Percentiles rank a stretch among this genome's conserved stretches.
Conservation (phyloP, 2,113 vertebrate genomes). For the Crotalus horridus region DNA sequence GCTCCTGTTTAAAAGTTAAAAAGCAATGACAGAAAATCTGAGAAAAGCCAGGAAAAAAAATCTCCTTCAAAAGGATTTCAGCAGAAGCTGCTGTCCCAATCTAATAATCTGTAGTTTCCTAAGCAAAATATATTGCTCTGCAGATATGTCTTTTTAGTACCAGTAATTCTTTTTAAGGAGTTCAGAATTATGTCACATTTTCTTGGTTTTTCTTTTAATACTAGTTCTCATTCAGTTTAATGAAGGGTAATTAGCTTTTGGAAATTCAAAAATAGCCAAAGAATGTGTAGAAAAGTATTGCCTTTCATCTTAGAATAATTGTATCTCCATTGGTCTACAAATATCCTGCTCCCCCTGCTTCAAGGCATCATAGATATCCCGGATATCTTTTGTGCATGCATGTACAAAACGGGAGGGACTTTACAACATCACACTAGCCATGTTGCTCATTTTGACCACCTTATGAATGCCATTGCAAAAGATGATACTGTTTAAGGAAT, state of each 20-base stretch:
- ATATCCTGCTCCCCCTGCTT: background rate
- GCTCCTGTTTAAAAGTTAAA: background rate
- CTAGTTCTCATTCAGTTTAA: background rate
- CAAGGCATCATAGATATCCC: background rate
- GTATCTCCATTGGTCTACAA: background rate
- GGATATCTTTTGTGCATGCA: background rate
- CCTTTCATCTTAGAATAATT: background rate
- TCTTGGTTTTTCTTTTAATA: background rate
- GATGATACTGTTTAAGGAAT: background rate
- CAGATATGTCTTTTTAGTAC: background rate
- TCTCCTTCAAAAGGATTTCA: background rate
- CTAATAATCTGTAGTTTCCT: background rate
- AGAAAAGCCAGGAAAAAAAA: background rate
- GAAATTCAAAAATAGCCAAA: background rate
- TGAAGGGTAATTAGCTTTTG: background rate
- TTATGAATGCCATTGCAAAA: background rate
- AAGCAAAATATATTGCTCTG: background rate
- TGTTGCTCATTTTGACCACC: background rate
- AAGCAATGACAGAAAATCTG: background rate
- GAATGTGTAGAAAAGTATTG: background rate
- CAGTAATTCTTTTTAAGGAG: background rate
- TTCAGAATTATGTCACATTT: background rate
- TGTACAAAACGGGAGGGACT: background rate
- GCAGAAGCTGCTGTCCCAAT: background rate
- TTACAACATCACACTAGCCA: background rate